Evolutionary conservation across 2,113 vertebrate genomes (phyloP).

Genomic region (Mola mola): DNA sequence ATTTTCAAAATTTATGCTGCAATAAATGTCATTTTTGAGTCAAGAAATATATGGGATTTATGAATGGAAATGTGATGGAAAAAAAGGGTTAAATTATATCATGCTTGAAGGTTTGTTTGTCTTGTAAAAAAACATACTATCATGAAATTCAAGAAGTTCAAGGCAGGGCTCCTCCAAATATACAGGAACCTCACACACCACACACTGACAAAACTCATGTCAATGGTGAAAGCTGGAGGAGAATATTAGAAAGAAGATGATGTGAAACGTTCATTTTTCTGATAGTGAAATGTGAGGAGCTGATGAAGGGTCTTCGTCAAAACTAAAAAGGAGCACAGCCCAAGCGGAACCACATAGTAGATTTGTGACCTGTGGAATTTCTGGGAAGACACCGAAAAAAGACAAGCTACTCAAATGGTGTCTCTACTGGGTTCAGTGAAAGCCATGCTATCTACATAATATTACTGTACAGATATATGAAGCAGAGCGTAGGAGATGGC

Average conservation of each 20-base stretch:
- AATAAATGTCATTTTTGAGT: too few species aligned
- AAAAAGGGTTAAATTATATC: too few species aligned
- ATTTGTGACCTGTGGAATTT: slow-evolving; percentile 52
- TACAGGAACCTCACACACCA: neutral
- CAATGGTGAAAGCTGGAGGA: slow-evolving; percentile 23
- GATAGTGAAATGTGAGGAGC: slow-evolving; percentile 47
- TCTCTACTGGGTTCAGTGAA: too few species aligned
- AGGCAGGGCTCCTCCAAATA: neutral
- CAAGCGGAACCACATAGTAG: slow-evolving; percentile 58
- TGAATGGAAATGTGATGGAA: too few species aligned
- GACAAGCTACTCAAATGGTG: too few species aligned
- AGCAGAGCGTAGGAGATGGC: too few species aligned
- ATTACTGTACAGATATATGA: too few species aligned
- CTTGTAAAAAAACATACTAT: neutral
- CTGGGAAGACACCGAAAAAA: too few species aligned
- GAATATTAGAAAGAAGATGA: neutral
- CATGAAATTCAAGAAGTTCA: slow-evolving; percentile 7
- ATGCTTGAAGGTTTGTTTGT: too few species aligned
- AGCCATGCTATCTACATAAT: too few species aligned
- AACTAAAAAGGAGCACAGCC: slow-evolving; percentile 42
- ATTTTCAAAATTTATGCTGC: too few species aligned
- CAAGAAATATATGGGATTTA: too few species aligned
- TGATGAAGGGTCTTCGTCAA: slow-evolving; percentile 51
- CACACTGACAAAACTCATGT: neutral
- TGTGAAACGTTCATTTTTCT: slow-evolving; percentile 16